phyloP scores from a whole-genome alignment of 2,113 vertebrate genomes.

The Cyphomyrus discorhynchus region DNA sequence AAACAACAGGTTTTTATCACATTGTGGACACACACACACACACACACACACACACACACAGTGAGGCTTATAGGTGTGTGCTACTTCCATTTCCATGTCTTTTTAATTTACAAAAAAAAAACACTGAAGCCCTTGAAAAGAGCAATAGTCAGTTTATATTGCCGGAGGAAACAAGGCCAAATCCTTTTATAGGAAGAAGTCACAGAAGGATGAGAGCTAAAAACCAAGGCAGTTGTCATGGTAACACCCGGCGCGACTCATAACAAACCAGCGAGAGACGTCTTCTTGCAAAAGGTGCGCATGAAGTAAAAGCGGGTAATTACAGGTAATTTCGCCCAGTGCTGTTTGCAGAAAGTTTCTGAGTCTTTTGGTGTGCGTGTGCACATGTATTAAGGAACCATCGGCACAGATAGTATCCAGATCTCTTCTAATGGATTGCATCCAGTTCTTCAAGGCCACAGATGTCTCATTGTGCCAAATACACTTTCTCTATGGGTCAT shows the following conservation, averaged over 20 bases:
- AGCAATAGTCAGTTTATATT: constrained; percentile 52
- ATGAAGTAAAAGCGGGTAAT: constrained; percentile 50
- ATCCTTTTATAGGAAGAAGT: constrained; percentile 58
- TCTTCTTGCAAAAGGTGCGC: constrained; percentile 20
- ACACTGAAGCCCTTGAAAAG: constrained; percentile 42
- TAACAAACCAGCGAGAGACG: constrained; percentile 58
- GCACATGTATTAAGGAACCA: constrained; percentile 29
- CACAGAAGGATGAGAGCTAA: constrained; percentile 44
- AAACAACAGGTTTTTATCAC: too few relatives aligned
- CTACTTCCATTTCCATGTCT: constrained; percentile 34
- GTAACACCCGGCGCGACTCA: constrained; percentile 54
- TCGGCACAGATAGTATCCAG: constrained; percentile 43
- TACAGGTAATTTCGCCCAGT: constrained; percentile 47
- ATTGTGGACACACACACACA: neutral
- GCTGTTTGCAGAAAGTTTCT: constrained; percentile 31
- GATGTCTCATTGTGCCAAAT: constrained; percentile 48
- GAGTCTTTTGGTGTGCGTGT: constrained; percentile 34
- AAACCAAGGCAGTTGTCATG: constrained; percentile 60
- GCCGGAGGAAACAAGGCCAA: constrained; percentile 61
- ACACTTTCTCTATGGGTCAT: constrained; percentile 53
- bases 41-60: constrained; percentile 10
- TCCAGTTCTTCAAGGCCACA: constrained; percentile 45
- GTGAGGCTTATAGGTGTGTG: neutral
- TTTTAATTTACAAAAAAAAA: constrained; percentile 27
- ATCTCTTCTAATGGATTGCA: constrained; percentile 30